Evolutionary conservation across 2,797 vertebrate species (phyloP), one percentile per base, ranked within the genome.

Genomic region (Dryobates pubescens): DNA sequence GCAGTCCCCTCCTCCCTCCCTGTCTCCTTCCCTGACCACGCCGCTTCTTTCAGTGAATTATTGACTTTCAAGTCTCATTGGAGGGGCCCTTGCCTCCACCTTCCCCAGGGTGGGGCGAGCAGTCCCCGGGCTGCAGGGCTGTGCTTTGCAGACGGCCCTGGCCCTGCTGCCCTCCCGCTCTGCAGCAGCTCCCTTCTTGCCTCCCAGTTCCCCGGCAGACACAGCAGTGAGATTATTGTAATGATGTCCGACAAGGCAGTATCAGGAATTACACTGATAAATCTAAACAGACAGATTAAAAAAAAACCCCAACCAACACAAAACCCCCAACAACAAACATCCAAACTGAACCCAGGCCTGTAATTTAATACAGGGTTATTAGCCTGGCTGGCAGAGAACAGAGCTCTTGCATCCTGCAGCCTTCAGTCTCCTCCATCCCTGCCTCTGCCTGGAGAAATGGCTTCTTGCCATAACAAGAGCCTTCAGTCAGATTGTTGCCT

Each of bases 351-450:
- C 82, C 77, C 90, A 85, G 82, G 89, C 83, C 85, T 85, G 83
- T 97, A 97, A 97, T 97, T 95, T 94, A 97, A 97, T 97, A 94
- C 77, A 92, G 36, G 32, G 56, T 90, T 96, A 97, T 97, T 97
- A 97, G 91, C 91, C 78, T 91, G 80, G 82, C 95, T 68, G 15
- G 93, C 94, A 92, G 93, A 96, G 90, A 96, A 67, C 91, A 95
- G 96, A 92, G 72, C 77, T 92, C 73, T 81, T 71, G 49, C 41
- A 91, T 91, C 70, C 91, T 91, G 82, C 91, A 86, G 72, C 76
- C 83, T 73, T 0, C 1, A 89, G 61, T 88, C 90, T 92, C 82
- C 85, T 86, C 70, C 1, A 1, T 80, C 51, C 51, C 79, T 85
- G 29, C 51, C 47, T 90, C 65, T 84, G 94, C 54, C 70, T 73